phyloP scores from a whole-genome alignment of 2,113 vertebrate genomes.

The Corydoras sp. region DNA sequence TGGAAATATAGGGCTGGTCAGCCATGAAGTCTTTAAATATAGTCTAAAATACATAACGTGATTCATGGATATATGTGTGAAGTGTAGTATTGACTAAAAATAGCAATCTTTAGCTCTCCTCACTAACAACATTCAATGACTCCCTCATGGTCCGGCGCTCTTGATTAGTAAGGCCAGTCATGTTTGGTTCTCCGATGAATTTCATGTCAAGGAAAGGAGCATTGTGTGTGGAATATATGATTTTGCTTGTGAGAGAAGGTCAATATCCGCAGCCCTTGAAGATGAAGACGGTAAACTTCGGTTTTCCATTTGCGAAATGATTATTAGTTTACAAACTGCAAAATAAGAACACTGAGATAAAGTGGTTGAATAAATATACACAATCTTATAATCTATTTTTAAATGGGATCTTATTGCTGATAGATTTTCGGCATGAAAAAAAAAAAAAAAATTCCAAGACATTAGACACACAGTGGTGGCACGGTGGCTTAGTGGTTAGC shows the following conservation, averaged over 20 bases:
- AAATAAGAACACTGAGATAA: no score
- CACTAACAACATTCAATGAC: conserved; percentile 1
- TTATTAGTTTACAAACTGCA: no score
- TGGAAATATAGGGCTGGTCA: conserved; percentile 13
- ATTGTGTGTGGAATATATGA: conserved; percentile 44
- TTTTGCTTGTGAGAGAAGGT: conserved; percentile 39
- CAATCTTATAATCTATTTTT: no score
- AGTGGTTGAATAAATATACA: no score
- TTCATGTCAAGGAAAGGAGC: conserved; percentile 38
- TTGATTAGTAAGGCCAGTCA: conserved; percentile 42
- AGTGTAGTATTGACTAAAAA: neutral
- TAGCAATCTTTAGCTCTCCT: neutral
- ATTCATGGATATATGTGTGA: neutral
- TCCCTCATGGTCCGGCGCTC: conserved; percentile 33
- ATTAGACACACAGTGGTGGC: no score
- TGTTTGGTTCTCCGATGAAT: conserved; percentile 30
- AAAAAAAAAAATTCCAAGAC: no score
- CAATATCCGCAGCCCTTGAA: conserved; percentile 44
- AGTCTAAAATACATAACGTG: conserved; percentile 6
- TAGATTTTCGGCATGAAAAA: no score
- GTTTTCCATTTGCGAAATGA: conserved; percentile 11
- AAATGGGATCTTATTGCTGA: no score
- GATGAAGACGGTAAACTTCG: conserved; percentile 33
- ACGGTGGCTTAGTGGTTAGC: no score
- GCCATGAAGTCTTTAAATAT: conserved; percentile 16